phyloP scores from a whole-genome alignment of 2,113 vertebrate genomes.

The Erpornis zantholeuca region DNA sequence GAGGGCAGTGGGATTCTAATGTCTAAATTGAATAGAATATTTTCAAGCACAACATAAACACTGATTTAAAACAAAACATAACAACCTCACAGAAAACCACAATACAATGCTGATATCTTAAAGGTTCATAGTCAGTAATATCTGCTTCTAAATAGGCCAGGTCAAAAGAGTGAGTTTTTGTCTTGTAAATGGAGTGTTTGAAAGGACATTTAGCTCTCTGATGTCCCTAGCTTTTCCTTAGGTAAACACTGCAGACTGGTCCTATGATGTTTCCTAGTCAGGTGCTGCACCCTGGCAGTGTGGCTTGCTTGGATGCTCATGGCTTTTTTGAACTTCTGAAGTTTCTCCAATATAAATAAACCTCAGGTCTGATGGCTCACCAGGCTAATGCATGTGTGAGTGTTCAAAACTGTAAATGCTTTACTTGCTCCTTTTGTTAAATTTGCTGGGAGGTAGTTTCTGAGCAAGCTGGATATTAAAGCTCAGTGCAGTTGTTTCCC shows the following conservation, averaged over 20 bases:
- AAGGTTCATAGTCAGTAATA: background rate
- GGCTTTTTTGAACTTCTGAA: background rate
- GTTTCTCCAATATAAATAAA: background rate
- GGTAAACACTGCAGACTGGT: background rate
- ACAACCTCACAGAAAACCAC: accelerated
- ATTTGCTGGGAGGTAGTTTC: background rate
- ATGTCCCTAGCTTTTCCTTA: background rate
- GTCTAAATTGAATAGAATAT: background rate
- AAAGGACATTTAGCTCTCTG: background rate
- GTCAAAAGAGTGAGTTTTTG: background rate
- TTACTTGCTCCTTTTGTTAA: background rate
- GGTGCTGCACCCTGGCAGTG: background rate
- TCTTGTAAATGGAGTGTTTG: background rate
- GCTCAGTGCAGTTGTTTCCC: background rate
- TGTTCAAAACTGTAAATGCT: background rate
- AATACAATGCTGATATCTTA: background rate
- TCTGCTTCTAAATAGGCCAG: background rate
- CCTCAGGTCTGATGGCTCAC: background rate
- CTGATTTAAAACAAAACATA: background rate
- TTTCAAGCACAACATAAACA: background rate
- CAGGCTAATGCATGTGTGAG: background rate
- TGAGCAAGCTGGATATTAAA: background rate
- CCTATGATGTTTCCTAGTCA: background rate
- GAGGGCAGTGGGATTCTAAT: background rate
- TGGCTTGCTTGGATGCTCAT: background rate